Evolutionary conservation across 1,140 invertebrate species (phyloP), one percentile per base, ranked within the genome.

Genomic region (Leptinotarsa texana): DNA sequence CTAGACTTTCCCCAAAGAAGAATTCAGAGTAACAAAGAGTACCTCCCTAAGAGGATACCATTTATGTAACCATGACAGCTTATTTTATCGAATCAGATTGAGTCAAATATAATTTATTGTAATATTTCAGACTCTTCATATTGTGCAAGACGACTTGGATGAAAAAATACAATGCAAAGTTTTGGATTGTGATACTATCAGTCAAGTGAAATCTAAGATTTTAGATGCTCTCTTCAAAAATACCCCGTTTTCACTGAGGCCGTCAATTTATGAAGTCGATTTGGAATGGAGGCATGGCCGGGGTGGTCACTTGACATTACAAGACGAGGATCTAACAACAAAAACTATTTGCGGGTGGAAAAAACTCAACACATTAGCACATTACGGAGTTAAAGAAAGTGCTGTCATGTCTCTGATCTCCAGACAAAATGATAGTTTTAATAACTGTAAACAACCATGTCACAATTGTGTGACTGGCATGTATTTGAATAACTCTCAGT

Each of bases 121-220:
- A 22, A 65, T 75, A 72, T 81, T 82, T 77, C 74, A 83, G 83
- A 96, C 95, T 1, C 86, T 98, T 51, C 94, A 97, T 85, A 94
- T 99, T 72, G 90, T 98, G 22, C 95, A 97, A 84, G 96, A 98
- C 83, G 95, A 97, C 86, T 88, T 97, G 76, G 93, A 97, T 86
- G 94, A 98, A 81, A 96, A 98, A 86, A 93, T 98, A 73, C 94
- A 96, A 82, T 98, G 96, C 85, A 96, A 96, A 87, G 96, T 98
- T 1, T 89, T 99, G 71, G 97, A 99, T 87, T 99, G 97, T 90
- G 98, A 99, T 89, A 98, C 96, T 33, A 98, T 99, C 85, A 96
- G 93, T 75, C 98, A 99, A 88, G 97, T 99, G 0, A 99, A 99
- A 86, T 92, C 94, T 2, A 99, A 99, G 88, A 97, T 99, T 74